Conservation (phyloP, 2,113 vertebrate genomes). For the Bungarus multicinctus region DNA sequence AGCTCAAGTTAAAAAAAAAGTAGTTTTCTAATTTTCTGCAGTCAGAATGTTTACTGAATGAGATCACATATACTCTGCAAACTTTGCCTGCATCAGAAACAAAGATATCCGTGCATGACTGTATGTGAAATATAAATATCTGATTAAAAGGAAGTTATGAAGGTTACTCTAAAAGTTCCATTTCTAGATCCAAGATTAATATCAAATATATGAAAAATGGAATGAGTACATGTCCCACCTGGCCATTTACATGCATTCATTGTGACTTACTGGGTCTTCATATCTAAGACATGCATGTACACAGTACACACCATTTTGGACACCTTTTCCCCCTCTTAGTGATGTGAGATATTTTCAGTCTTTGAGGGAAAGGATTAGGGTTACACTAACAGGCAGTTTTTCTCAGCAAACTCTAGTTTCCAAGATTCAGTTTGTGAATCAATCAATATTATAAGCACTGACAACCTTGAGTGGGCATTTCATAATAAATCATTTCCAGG, state of each 20-base stretch:
- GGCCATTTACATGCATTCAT: not conserved
- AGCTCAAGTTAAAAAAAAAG: slow-evolving; percentile 4
- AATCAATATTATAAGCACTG: not conserved
- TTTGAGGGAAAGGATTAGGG: not conserved
- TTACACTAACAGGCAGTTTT: not conserved
- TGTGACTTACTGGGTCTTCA: not conserved
- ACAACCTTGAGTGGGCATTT: not conserved
- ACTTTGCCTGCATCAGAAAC: slow-evolving; percentile 7
- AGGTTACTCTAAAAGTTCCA: not conserved
- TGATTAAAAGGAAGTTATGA: not conserved
- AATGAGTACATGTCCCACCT: too few species aligned
- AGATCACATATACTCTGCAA: slow-evolving; percentile 2
- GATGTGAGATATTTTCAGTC: not conserved
- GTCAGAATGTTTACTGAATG: slow-evolving; percentile 6
- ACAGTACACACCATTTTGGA: not conserved
- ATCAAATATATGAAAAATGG: not conserved
- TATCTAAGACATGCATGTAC: not conserved
- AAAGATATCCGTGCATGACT: not conserved
- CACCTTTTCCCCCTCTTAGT: not conserved
- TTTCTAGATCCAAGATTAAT: not conserved
- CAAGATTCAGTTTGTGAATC: not conserved
- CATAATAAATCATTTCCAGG: slow-evolving; percentile 1
- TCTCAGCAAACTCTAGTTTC: not conserved
- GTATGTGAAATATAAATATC: not conserved
- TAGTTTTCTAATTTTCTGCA: slow-evolving; percentile 22